Base-by-base conservation (phyloP, 2,113 vertebrate genomes). In the Terrapene triunguis region DNA sequence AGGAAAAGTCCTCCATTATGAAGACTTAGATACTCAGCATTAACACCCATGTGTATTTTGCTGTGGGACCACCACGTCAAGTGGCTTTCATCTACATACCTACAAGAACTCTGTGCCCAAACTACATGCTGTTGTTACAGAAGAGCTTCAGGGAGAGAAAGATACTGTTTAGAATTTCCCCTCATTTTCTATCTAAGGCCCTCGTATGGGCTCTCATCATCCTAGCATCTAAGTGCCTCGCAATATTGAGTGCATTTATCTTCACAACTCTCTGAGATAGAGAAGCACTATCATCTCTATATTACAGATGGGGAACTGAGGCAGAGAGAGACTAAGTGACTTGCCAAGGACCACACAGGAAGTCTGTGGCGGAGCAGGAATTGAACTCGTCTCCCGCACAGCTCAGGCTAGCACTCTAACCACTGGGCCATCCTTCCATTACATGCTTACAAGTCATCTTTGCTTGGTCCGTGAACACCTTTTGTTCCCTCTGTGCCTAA, bases 61-160 rank as follows among this genome's bases (percentile, higher is more conserved):
- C 50, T 79, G 35, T 87, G 10, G 44, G 80, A 32, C 59, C 59
- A 35, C 6, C 32, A 69, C 51, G 87, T 47, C 6, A 27, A 24
- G 12, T 2, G 29, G 57, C 65, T 81, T 84, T 90, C 74, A 38
- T 6, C 0, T 0, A 88, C 22, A 59, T 6, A 0, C 0, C 27
- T 87, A 59, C 59, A 74, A 48, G 35, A 21, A 11, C 32, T 24
- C 6, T 9, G 32, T 78, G 82, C 9, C 53, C 42, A 32, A 85
- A 5, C 53, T 50, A 42, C 62, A 42, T 6, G 84, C 32, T 0
- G 0, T 54, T 17, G 24, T 53, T 17, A 48, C 1, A 0, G 53
- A 84, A 88, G 44, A 47, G 21, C 32, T 65, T n/a, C 35, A 48
- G 38, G 92, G 90, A 8, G 42, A 38, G 89, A 38, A n/a, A 90